A percentile compares a stretch with the other conserved stretches of the same genome.
These are phyloP conservation scores for Trichacis sp. DNA, from an alignment of 2,888 invertebrate species.

Conservation along the genomic window DNA sequence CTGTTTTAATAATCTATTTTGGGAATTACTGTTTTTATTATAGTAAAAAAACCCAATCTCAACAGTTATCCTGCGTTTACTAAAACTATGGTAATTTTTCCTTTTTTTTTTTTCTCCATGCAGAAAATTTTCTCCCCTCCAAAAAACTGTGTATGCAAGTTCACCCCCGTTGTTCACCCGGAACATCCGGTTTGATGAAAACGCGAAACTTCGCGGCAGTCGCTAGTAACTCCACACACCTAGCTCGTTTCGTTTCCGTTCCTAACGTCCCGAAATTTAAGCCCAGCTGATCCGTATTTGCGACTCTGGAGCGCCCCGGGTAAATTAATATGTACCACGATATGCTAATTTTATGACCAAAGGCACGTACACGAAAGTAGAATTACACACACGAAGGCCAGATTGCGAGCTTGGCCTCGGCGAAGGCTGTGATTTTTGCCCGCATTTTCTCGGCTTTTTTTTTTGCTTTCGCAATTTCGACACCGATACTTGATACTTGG, in stretches of 20 bases:
- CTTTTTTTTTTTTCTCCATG: not conserved
- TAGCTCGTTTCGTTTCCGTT: constrained; percentile 7
- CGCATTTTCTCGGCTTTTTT: too few species aligned
- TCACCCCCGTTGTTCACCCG: not conserved
- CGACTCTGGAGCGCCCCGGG: constrained; percentile 32
- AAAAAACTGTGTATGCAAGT: not conserved
- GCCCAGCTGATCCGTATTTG: constrained; percentile 31
- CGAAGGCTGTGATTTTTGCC: constrained; percentile 26
- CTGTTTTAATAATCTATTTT: too few species aligned
- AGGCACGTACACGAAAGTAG: constrained; percentile 46
- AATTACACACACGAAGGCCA: constrained; percentile 49
- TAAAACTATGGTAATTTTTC: too few species aligned
- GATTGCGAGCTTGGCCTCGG: constrained; percentile 41
- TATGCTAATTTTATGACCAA: constrained; percentile 47
- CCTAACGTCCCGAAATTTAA: constrained; percentile 26
- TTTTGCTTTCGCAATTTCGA: constrained; percentile 25
- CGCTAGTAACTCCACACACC: not conserved
- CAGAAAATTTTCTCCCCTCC: too few species aligned
- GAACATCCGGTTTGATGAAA: constrained; percentile 3
- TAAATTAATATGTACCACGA: constrained; percentile 46
- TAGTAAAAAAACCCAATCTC: too few species aligned
- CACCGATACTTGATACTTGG: constrained; percentile 26
- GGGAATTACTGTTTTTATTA: too few species aligned
- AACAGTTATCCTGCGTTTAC: too few species aligned
- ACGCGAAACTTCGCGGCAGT: not conserved